A percentile compares a stretch with the other conserved stretches of the same genome.
Conservation (phyloP, 1,140 invertebrate genomes). For the Saxidomus purpurata region DNA sequence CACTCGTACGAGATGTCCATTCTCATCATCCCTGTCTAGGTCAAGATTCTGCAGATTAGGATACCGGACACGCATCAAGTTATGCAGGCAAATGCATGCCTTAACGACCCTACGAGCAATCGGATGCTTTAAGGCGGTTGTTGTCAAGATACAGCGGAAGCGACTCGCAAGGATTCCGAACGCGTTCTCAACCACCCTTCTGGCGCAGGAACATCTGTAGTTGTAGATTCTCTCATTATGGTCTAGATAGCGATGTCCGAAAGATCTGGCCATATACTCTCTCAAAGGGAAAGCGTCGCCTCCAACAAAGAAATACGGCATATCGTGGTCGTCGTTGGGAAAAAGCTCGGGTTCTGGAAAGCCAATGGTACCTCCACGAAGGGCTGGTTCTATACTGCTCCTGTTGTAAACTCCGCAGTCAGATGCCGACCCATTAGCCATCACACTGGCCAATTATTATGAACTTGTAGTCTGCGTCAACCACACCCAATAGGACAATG, state of each 20-base stretch:
- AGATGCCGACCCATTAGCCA: constrained; percentile 58
- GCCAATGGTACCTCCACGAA: constrained; percentile 6
- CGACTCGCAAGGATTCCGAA: constrained; percentile 71
- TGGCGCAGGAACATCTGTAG: constrained; percentile 84
- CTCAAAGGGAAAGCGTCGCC: constrained; percentile 79
- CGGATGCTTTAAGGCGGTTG: constrained; percentile 56
- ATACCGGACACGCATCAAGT: constrained; percentile 66
- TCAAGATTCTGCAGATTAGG: constrained; percentile 59
- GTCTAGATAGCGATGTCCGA: background rate
- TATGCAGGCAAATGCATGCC: constrained; percentile 69
- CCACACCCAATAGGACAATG: constrained; percentile 32
- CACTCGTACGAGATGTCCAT: background rate
- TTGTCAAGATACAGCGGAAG: constrained; percentile 63
- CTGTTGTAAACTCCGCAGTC: constrained; percentile 68
- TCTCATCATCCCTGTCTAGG: background rate
- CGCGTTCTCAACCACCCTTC: constrained; percentile 71
- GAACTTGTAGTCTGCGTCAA: constrained; percentile 57
- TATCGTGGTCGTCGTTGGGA: background rate
- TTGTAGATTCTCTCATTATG: constrained; percentile 81
- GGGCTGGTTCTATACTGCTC: constrained; percentile 57
- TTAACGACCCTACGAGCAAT: constrained; percentile 46
- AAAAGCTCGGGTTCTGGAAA: background rate
- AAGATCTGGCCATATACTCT: constrained; percentile 73
- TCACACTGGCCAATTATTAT: constrained; percentile 30
- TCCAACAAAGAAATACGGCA: constrained; percentile 71